A percentile compares a stretch with the other conserved stretches of the same genome.
phyloP scores from a whole-genome alignment of 2,113 vertebrate species.

The Bettongia penicillata region DNA sequence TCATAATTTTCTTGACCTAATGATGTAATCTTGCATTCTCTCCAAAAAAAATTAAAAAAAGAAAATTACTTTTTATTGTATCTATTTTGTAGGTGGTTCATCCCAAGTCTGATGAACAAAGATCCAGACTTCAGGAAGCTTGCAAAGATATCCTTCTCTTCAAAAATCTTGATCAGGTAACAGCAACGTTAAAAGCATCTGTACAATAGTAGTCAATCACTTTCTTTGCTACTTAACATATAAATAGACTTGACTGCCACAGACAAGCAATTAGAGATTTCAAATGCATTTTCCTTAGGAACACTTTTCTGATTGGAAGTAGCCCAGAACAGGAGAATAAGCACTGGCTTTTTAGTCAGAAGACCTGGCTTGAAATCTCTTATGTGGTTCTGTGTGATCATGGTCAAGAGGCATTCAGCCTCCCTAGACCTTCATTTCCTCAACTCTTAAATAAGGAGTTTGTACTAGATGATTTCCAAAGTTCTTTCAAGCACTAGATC shows the following conservation, averaged over 20 bases:
- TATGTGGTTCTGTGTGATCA: not conserved
- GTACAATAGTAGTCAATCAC: constrained; percentile 7
- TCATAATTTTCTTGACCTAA: constrained; percentile 28
- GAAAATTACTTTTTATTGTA: constrained; percentile 49
- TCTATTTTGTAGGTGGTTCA: constrained; percentile 89
- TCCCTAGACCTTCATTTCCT: too few species aligned
- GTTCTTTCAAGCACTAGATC: too few species aligned
- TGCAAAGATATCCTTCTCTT: constrained; percentile 98
- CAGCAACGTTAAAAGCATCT: constrained; percentile 20
- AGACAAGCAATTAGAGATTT: constrained; percentile 1
- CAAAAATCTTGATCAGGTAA: constrained; percentile 98
- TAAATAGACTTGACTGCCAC: constrained; percentile 34
- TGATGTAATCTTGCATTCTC: not conserved
- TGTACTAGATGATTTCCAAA: not conserved
- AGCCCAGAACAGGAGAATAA: not conserved
- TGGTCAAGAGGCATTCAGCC: too few species aligned
- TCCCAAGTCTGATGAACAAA: constrained; percentile 98
- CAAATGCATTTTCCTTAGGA: not conserved
- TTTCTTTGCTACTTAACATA: constrained; percentile 47
- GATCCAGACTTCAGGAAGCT: constrained; percentile 96
- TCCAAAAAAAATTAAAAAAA: not conserved
- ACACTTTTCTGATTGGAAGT: not conserved
- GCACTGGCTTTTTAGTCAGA: not conserved
- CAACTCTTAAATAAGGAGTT: not conserved
- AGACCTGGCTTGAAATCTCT: not conserved